phyloP scores from a whole-genome alignment of 2,888 invertebrate species.

The Neoitamus cyanurus region DNA sequence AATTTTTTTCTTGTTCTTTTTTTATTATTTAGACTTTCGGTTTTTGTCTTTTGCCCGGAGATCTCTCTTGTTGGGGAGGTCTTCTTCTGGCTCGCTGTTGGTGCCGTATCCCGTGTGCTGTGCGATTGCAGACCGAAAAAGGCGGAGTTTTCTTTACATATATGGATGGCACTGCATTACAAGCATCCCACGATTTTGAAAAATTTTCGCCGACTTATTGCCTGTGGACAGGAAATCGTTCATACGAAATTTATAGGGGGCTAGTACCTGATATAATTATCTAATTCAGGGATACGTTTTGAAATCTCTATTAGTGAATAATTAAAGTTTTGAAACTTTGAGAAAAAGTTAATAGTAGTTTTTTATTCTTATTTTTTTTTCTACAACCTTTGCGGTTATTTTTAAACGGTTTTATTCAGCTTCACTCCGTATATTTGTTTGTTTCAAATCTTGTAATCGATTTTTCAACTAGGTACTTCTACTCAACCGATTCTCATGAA shows the following conservation, averaged over 20 bases:
- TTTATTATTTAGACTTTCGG: background rate
- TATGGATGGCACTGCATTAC: background rate
- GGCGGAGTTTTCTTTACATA: slow-evolving; percentile 24
- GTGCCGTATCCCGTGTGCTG: background rate
- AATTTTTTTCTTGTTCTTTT: slow-evolving; percentile 15
- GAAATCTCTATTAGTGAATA: too few relatives aligned
- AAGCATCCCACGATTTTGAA: background rate
- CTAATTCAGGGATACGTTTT: too few relatives aligned
- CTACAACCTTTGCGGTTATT: too few relatives aligned
- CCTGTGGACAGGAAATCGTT: background rate
- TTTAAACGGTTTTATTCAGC: too few relatives aligned
- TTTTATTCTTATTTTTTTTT: too few relatives aligned
- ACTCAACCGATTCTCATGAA: too few relatives aligned
- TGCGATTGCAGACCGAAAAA: background rate
- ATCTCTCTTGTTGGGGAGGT: background rate
- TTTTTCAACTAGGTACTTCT: too few relatives aligned
- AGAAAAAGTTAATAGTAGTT: too few relatives aligned
- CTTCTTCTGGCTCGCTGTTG: background rate
- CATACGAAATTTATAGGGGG: background rate
- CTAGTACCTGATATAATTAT: background rate
- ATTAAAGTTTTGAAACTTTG: too few relatives aligned
- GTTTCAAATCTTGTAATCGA: too few relatives aligned
- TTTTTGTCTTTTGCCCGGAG: background rate
- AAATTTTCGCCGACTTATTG: background rate
- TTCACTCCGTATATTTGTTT: too few relatives aligned